These are phyloP conservation scores for Metalampra italica DNA, from an alignment of 2,888 invertebrate species.

Conservation along the genomic window DNA sequence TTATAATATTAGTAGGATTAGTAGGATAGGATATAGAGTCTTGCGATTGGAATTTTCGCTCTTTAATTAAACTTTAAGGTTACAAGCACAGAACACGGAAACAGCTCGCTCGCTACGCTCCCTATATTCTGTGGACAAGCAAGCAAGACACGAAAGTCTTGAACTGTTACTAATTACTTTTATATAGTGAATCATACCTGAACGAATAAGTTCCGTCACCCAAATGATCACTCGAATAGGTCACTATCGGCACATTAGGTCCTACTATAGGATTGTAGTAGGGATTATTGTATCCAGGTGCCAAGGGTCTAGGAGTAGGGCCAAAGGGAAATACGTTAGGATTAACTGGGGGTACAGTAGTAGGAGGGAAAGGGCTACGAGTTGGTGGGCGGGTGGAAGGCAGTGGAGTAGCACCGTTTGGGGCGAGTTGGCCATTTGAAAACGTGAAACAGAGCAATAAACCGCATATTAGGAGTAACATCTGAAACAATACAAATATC, in stretches of 20 bases:
- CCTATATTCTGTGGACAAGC: too few relatives aligned
- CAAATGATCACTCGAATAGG: constrained; percentile 74
- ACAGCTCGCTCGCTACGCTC: too few relatives aligned
- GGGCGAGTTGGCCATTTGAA: constrained; percentile 12
- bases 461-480: constrained; percentile 21
- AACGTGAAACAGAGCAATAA: constrained; percentile 16
- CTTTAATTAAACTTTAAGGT: too few relatives aligned
- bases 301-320: constrained; percentile 23
- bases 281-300: constrained; percentile 31
- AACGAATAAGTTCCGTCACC: constrained; percentile 81
- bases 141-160: too few relatives aligned
- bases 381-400: constrained; percentile 6
- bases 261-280: constrained; percentile 42
- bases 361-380: constrained; percentile 3
- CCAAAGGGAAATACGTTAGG: constrained; percentile 16
- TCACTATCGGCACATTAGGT: constrained; percentile 69
- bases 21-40: too few relatives aligned
- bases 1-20: too few relatives aligned
- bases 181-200: constrained; percentile 50
- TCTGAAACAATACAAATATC: constrained; percentile 24
- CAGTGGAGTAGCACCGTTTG: constrained; percentile 7
- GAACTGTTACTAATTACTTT: too few relatives aligned
- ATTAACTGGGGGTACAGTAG: constrained; percentile 8
- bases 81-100: too few relatives aligned
- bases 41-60: too few relatives aligned